These are phyloP conservation scores for Colostygia pectinataria DNA, from an alignment of 2,888 invertebrate genomes.

Conservation along the genomic window DNA sequence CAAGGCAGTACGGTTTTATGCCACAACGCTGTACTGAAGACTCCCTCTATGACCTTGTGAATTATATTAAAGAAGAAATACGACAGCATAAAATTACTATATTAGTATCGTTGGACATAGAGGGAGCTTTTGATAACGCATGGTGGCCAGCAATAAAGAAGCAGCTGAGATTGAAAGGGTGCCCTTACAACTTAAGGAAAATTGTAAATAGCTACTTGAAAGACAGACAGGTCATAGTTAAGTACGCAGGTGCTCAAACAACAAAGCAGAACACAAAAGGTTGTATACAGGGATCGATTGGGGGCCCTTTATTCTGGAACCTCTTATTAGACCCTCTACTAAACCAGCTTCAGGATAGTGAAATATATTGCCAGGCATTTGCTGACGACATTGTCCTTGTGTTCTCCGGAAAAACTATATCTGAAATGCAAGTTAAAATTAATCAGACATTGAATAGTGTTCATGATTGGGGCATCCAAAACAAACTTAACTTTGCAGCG, in stretches of 20 bases:
- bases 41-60: neutral
- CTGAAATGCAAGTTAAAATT: neutral
- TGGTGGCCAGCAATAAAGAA: neutral
- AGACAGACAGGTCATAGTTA: neutral
- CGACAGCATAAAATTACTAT: neutral
- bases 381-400: neutral
- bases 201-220: neutral
- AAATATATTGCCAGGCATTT: neutral
- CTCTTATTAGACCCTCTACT: neutral
- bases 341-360: neutral
- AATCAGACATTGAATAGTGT: neutral
- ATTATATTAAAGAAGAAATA: neutral
- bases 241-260: neutral
- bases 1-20: too few species aligned
- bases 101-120: too few species aligned
- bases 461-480: neutral
- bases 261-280: neutral
- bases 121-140: neutral
- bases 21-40: too few species aligned
- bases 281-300: neutral
- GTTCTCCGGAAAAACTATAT: neutral
- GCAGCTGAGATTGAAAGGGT: too few species aligned
- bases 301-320: neutral
- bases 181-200: neutral
- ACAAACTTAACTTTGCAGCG: too few species aligned